A percentile compares a stretch with the other conserved stretches of the same genome.
These are phyloP conservation scores for Ceratoteleas bidentatus DNA, from an alignment of 1,140 invertebrate species.

Conservation along the genomic window DNA sequence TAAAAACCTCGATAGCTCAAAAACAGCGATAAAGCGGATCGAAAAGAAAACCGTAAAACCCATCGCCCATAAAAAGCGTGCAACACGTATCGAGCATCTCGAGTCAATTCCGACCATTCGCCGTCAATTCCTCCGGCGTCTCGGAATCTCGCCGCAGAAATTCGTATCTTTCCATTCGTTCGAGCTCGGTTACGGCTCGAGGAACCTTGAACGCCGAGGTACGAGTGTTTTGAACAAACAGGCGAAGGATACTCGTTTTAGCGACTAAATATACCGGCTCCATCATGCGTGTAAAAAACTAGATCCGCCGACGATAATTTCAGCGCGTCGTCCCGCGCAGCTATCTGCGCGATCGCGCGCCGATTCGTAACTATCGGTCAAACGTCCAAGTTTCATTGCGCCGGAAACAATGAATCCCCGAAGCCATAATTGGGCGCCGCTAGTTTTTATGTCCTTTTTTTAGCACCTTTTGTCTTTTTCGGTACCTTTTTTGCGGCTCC, in stretches of 20 bases:
- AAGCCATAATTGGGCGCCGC: slow-evolving; percentile 11
- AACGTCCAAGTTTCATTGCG: slow-evolving; percentile 2
- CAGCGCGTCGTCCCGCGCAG: slow-evolving; percentile 13
- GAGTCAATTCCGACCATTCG: too few species aligned
- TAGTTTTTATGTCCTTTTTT: background rate
- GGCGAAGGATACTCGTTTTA: slow-evolving; percentile 4
- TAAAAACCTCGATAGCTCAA: too few species aligned
- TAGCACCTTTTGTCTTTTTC: too few species aligned
- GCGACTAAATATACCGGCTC: slow-evolving; percentile 19
- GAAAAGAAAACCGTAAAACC: too few species aligned
- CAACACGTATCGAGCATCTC: too few species aligned
- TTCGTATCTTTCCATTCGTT: background rate
- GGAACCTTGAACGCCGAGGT: background rate
- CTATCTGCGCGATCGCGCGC: slow-evolving; percentile 18
- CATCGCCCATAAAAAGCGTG: too few species aligned
- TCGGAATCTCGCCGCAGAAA: too few species aligned
- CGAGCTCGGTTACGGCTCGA: background rate
- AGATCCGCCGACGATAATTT: slow-evolving; percentile 29
- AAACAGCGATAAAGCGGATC: too few species aligned
- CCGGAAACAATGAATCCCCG: slow-evolving; percentile 9
- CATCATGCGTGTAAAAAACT: slow-evolving; percentile 24
- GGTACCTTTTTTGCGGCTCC: too few species aligned
- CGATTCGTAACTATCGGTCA: slow-evolving; percentile 15
- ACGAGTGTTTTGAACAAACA: slow-evolving; percentile 2
- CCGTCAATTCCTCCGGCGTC: too few species aligned